These are phyloP conservation scores for Nomada flava DNA, from an alignment of 2,888 invertebrate species.

Conservation along the genomic window DNA sequence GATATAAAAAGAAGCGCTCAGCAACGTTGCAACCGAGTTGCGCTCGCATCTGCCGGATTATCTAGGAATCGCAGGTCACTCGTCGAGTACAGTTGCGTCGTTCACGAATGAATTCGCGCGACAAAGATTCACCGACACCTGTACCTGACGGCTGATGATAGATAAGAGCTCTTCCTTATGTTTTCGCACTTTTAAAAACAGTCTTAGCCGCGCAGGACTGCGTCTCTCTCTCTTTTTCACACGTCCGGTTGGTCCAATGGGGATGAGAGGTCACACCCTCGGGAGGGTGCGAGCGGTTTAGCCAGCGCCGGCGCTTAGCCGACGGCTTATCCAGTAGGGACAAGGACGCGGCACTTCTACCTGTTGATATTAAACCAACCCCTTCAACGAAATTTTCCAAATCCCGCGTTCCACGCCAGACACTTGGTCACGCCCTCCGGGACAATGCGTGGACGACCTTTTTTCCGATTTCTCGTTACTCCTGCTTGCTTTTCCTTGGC, in stretches of 20 bases:
- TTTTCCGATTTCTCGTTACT: background rate
- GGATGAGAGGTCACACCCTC: conserved; percentile 82
- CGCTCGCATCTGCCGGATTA: no score
- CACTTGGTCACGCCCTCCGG: conserved; percentile 78
- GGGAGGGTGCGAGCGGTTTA: conserved; percentile 82
- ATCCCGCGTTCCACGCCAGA: conserved; percentile 75
- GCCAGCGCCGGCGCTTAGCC: conserved; percentile 84
- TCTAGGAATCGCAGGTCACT: no score
- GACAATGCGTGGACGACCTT: conserved; percentile 14
- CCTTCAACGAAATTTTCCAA: conserved; percentile 82
- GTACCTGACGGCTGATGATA: background rate
- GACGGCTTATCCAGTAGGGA: conserved; percentile 81
- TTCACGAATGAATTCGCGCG: background rate
- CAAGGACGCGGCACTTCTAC: conserved; percentile 77
- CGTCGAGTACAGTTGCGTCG: background rate
- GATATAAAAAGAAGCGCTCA: background rate
- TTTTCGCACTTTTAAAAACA: conserved; percentile 59
- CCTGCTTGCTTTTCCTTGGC: background rate
- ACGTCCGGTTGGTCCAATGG: conserved; percentile 80
- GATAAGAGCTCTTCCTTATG: conserved; percentile 49
- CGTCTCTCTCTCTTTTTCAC: conserved; percentile 77
- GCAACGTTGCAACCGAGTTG: no score
- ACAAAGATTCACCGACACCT: conserved; percentile 9
- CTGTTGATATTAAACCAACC: conserved; percentile 84
- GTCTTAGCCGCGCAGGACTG: conserved; percentile 77